Evolutionary conservation across 2,888 invertebrate genomes (phyloP), one percentile per base, ranked within the genome.

Genomic region (Spialia ferax): DNA sequence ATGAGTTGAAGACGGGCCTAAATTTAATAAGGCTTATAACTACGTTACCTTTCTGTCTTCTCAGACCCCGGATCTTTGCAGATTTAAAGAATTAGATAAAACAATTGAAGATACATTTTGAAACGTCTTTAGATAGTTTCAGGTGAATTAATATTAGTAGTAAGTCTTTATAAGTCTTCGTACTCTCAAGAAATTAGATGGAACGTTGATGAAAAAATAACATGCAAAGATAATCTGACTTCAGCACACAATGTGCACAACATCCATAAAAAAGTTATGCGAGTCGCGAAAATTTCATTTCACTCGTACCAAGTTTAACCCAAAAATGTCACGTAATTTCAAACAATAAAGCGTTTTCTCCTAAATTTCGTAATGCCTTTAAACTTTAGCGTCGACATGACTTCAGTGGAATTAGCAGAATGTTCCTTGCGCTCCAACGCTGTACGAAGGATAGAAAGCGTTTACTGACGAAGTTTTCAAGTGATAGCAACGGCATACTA

Each of bases 371-470:
- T 64, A 64, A 57, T 50, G 18, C 57, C 11, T 50, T 38, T 50
- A 56, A 65, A 57, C 50, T 65, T 22, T 15, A 13, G 56, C 57
- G 64, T 57, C 22, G 57, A 32, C 32, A 38, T 32, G 64, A 57
- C 56, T 35, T 22, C 38, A 56, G 63, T 13, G 64, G 57, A 65
- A 65, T 64, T 57, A 63, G 15, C 48, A 56, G 48, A 57, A 64
- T 64, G 57, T 35, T 15, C 64, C 57, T 63, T 63, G 63, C 48
- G 29, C 35, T 48, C 48, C 23, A 64, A 63, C 45, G 4, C 1
- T 22, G 50, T 20, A 22, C 11, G 50, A 50, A 50, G 1, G 42
- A 42, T 3, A 1, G 22, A 50, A 50, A 22, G 50, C 2, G 10
- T 38, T 13, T 38, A 18, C 42, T 42, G 42, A 42, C 42, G 42